Base-by-base conservation (phyloP, 64 coral and sea anemone species). In the Stichodactyla helianthus region DNA sequence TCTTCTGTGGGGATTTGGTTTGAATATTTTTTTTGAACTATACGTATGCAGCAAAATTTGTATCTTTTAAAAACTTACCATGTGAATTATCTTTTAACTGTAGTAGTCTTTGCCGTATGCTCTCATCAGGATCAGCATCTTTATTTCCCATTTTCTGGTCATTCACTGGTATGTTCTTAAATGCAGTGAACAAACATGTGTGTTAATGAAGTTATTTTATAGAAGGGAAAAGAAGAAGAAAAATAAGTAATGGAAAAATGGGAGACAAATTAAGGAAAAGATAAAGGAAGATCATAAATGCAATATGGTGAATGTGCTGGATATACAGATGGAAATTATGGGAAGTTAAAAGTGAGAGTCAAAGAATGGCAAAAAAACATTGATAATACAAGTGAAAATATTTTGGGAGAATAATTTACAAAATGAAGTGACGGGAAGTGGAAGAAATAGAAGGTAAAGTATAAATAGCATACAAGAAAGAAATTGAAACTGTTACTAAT, bases 81-180 rank as follows among this genome's bases (percentile, higher is more conserved):
- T 35, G 25, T 74, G 68, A 74, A 74, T 74, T 57, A 82, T 89
- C 87, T 84, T 89, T 94, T 50, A 94, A 80, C 74, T 90, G 60
- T 87, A 54, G 57, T 51, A 94, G 85, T 27, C 93, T 86, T 53
- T 77, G 77, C 25, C 82, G 62, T 10, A 94, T 90, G 58, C 83
- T 79, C 52, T 94, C 93, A 87, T 94, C 93, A 77, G 93, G 93
- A 84, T 94, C 93, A 55, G 54, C 23, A 5, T 22, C 22, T 59
- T 52, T 31, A 17, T 62, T 84, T 26, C 26, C 83, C 60, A 10
- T 55, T 20, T 60, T 51, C 53, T 84, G 8, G 4, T 82, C 55
- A 84, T 31, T 51, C 23, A 51, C 26, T 14, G 84, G 60, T 56
- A 92, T 87, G n/a, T 87, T 82, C 55, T 81, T 74, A 12, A 13